Evolutionary conservation across 2,797 vertebrate species (phyloP), one percentile per base, ranked within the genome.

Genomic region (Gymnodraco acuticeps): DNA sequence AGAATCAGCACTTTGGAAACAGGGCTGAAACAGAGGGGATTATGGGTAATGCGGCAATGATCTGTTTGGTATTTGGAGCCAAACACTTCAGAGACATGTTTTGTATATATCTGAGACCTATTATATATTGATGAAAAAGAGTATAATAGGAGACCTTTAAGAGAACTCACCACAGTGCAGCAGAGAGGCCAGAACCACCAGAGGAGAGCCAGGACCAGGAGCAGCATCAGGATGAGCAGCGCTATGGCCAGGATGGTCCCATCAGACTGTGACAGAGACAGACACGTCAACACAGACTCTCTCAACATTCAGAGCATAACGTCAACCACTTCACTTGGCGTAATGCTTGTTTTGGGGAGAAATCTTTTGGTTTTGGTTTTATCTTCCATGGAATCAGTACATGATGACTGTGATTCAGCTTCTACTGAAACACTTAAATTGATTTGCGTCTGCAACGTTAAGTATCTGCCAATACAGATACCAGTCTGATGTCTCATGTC

Each of bases 121-220:
- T 27, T 0, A 27, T 27, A 27, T 27, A 27, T 27, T 27, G 27
- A 27, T 27, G 27, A 27, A 27, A 27, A 27, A 27, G 27, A 27
- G 27, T 27, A 5, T 27, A 27, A 27, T 27, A 27, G 27, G 27
- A 5, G 27, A 5, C 27, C 27, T 27, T 27, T 27, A 50, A 20
- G 53, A 53, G 33, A 62, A 94, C 97, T 98, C 92, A 99, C 98
- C 97, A 99, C 98, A 0, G 98, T 99, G 93, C 98, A 99, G 92
- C 98, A 99, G n/a, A 99, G 96, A 12, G 98, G 98, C 98, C 98
- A 99, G 95, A 99, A 99, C 98, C 98, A 99, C 98, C 98, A 99
- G 64, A 99, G 95, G 3, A 99, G 94, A 16, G 90, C 96, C 94
- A 99, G 70, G 0, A 96, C 91, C 88, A 99, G 88, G n/a, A 99